Percentiles rank a stretch among this genome's conserved stretches.
Evolutionary conservation across 2,797 vertebrate genomes (phyloP).

Genomic region (Psittacula derbiana): DNA sequence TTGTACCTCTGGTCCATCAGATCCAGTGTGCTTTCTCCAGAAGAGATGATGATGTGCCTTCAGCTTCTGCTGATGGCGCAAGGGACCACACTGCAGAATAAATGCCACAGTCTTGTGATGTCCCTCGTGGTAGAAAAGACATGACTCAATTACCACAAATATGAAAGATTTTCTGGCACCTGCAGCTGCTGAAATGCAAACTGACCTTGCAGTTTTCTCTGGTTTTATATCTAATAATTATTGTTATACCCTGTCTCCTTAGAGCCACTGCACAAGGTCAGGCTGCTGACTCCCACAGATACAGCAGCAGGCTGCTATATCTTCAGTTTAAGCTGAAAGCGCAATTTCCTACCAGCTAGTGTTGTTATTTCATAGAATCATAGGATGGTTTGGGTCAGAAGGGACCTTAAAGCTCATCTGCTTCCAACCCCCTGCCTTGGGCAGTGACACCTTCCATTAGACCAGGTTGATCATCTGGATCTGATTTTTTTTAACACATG

Average conservation of each 20-base stretch:
- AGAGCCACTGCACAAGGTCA: not conserved
- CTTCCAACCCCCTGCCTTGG: not conserved
- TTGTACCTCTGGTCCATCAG: not conserved
- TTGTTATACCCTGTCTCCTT: not conserved
- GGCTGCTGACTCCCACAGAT: not conserved
- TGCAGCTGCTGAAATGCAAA: not conserved
- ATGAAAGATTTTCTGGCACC: not conserved
- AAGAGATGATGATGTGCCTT: not conserved
- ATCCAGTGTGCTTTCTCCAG: not conserved
- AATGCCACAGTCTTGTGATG: not conserved
- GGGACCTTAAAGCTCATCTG: not conserved
- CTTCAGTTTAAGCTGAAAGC: not conserved
- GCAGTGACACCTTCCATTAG: not conserved
- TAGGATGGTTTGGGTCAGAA: not conserved
- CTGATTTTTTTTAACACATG: fast-evolving
- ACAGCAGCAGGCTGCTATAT: not conserved
- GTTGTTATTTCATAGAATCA: not conserved
- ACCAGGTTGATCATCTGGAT: not conserved
- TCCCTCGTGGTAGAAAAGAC: not conserved
- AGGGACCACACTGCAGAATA: not conserved
- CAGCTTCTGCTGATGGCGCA: not conserved
- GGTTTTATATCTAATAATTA: not conserved
- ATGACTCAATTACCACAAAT: not conserved
- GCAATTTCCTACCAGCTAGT: not conserved
- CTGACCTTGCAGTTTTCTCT: conserved; percentile 21